phyloP scores from a whole-genome alignment of 2,797 vertebrate species.

The Lemur catta region DNA sequence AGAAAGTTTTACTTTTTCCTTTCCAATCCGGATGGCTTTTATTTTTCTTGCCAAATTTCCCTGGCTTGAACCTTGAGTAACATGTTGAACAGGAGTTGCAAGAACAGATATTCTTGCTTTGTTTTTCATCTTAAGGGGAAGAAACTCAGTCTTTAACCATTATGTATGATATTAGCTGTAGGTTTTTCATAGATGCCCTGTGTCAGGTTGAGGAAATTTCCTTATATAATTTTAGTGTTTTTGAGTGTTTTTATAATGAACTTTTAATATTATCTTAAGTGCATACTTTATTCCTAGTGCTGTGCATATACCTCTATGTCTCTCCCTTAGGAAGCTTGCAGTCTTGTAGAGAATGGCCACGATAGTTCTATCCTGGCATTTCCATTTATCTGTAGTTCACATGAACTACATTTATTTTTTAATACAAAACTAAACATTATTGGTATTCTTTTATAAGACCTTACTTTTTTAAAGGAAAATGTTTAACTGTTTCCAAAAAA shows the following conservation, averaged over 20 bases:
- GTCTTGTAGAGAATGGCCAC: not conserved
- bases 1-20: conserved; percentile 11
- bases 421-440: conserved; percentile 7
- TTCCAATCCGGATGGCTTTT: not conserved
- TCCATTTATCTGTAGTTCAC: not conserved
- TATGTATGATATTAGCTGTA: not conserved
- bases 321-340: not conserved
- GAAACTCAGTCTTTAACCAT: not conserved
- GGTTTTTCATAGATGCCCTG: not conserved
- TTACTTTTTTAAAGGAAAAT: conserved; percentile 14
- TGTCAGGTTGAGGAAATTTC: not conserved
- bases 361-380: not conserved
- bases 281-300: not conserved
- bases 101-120: not conserved
- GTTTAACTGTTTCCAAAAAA: not conserved
- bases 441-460: not conserved
- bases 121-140: not conserved
- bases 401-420: not conserved
- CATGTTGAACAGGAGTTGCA: not conserved
- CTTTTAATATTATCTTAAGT: not conserved
- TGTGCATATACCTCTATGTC: not conserved
- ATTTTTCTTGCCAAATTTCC: not conserved
- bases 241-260: not conserved
- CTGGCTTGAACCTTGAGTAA: not conserved
- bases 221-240: not conserved